Conservation (phyloP, 2,113 vertebrate species). For the Chunga burmeisteri region DNA sequence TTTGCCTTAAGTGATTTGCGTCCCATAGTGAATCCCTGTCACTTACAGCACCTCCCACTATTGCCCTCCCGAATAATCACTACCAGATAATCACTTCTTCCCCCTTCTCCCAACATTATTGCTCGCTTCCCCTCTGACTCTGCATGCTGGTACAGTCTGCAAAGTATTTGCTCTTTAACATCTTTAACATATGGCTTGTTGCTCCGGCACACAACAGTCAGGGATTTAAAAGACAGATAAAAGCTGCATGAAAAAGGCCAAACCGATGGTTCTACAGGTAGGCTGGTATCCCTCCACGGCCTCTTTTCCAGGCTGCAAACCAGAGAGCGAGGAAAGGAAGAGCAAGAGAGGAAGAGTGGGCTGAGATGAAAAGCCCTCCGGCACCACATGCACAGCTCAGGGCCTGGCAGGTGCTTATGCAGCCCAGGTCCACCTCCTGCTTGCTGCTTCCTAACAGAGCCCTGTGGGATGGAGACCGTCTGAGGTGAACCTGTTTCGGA, state of each 20-base stretch:
- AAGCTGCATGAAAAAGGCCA: not conserved
- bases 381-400: not conserved
- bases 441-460: not conserved
- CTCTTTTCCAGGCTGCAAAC: not conserved
- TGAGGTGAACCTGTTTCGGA: not conserved
- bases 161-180: constrained; percentile 2
- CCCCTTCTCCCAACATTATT: constrained; percentile 53
- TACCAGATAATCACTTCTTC: constrained; percentile 58
- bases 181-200: not conserved
- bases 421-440: not conserved
- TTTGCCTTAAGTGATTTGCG: constrained; percentile 18
- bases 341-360: too few relatives aligned
- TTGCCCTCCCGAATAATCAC: constrained; percentile 52
- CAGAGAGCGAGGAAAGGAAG: not conserved
- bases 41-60: constrained; percentile 29
- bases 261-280: not conserved
- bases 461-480: not conserved
- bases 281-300: not conserved
- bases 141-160: not conserved
- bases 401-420: not conserved
- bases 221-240: not conserved
- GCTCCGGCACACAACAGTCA: not conserved
- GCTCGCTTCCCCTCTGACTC: constrained; percentile 21
- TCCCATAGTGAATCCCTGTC: constrained; percentile 20
- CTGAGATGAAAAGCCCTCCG: not conserved